Evolutionary conservation across 2,113 vertebrate genomes (phyloP).

Genomic region (Tetraodon nigroviridis): DNA sequence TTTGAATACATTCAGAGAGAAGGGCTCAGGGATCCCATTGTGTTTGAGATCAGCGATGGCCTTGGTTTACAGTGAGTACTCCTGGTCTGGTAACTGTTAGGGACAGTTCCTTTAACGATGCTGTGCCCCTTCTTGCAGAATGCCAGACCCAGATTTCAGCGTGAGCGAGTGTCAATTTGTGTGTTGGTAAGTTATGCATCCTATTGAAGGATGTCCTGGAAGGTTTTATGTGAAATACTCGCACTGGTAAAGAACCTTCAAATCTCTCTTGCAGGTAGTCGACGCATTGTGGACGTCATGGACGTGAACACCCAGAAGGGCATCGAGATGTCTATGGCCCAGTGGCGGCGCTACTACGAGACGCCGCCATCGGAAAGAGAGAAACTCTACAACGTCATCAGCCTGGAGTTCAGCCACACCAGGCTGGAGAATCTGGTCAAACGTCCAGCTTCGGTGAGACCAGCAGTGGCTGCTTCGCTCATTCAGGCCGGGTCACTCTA

Average conservation of each 20-base stretch:
- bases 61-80: conserved; percentile 88
- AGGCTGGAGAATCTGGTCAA: conserved; percentile 95
- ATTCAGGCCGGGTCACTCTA: neutral
- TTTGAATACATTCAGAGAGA: conserved; percentile 94
- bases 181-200: conserved; percentile 83
- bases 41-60: conserved; percentile 89
- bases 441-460: conserved; percentile 85
- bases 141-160: conserved; percentile 94
- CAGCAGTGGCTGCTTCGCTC: neutral
- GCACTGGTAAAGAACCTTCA: neutral
- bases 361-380: conserved; percentile 89
- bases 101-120: neutral
- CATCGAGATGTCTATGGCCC: conserved; percentile 99
- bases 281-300: conserved; percentile 96
- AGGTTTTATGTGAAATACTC: neutral
- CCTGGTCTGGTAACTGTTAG: too few relatives aligned
- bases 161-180: conserved; percentile 96
- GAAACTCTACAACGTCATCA: conserved; percentile 98
- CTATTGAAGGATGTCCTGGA: neutral
- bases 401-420: conserved; percentile 97
- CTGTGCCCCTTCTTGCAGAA: conserved; percentile 71
- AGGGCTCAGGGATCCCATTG: conserved; percentile 89
- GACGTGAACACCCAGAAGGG: conserved; percentile 97
- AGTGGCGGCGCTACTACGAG: conserved; percentile 97
- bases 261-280: conserved; percentile 79